Base-by-base conservation (phyloP, 2,797 vertebrate genomes). In the Myotis planiceps region DNA sequence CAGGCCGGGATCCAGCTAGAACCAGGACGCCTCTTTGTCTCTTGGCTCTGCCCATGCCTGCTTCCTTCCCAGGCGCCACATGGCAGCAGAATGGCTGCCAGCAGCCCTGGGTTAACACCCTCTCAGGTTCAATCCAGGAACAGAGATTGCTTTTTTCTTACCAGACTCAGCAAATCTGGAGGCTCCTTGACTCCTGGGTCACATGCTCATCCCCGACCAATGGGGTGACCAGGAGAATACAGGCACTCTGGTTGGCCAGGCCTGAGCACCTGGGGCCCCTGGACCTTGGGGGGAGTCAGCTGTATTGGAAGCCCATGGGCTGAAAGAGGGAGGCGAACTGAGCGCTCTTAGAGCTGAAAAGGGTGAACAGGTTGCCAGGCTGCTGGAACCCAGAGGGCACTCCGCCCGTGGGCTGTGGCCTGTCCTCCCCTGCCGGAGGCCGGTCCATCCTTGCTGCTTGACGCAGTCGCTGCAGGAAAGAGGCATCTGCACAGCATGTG, bases 291-390 rank as follows among this genome's bases (percentile, higher is more conserved):
- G 12, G 18, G 27, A 15, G 6, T 51, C 68, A 29, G 19, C 55
- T n/a, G 1, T 0, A 0, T 18, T 51, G 23, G 51, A 91, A 88
- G 53, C 19, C 25, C 0, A 0, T 3, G 19, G 34, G 4, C 18
- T 23, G 51, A 42, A 55, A 72, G 32, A 8, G 0, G 0, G 3
- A 51, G 53, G 21, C 19, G 76, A 65, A 27, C 4, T 18, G 32
- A 51, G 9, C 0, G 4, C 2, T 19, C 0, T 89, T 53, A 7
- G n/a, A 49, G 0, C 45, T 21, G 68, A 39, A 58, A 84, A 49
- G 21, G 39, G 18, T 19, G 53, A n/a, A 45, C 4, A 18, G 19
- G 6, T 8, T 58, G 16, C 49, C 0, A 0, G 45, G 47, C 51
- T 39, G 23, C 10, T 3, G 34, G 63, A 32, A 60, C 66, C 37